Conservation (phyloP, 2,113 vertebrate genomes). For the Seriola quinqueradiata region DNA sequence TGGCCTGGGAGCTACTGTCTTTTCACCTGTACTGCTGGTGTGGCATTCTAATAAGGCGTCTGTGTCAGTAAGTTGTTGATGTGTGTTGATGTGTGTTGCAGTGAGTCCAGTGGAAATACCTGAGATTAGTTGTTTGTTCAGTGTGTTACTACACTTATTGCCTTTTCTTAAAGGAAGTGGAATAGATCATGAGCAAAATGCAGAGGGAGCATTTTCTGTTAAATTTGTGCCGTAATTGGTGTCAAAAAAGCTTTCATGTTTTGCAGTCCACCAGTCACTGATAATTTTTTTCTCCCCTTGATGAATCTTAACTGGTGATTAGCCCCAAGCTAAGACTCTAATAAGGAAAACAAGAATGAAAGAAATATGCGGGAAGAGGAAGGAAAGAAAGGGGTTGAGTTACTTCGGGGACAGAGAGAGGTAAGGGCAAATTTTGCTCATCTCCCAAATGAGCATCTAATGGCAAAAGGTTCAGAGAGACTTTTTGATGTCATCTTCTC, state of each 20-base stretch:
- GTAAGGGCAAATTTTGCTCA: constrained; percentile 40
- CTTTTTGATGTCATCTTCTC: constrained; percentile 47
- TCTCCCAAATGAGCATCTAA: constrained; percentile 49
- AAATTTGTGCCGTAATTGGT: constrained; percentile 37
- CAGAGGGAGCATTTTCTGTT: constrained; percentile 25
- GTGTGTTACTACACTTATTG: constrained; percentile 5
- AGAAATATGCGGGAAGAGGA: constrained; percentile 26
- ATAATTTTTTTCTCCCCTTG: constrained; percentile 39
- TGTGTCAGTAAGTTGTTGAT: constrained; percentile 27
- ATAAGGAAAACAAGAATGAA: constrained; percentile 37
- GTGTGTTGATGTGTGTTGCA: no score
- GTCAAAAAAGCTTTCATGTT: constrained; percentile 47
- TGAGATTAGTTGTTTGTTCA: constrained; percentile 2
- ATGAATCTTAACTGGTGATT: constrained; percentile 46
- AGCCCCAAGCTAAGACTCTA: constrained; percentile 43
- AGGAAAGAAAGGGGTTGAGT: constrained; percentile 20
- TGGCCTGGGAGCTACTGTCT: constrained; percentile 34
- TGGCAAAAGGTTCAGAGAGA: constrained; percentile 40
- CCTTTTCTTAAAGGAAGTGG: constrained; percentile 19
- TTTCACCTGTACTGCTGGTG: constrained; percentile 47
- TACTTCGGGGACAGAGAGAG: constrained; percentile 46
- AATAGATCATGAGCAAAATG: constrained; percentile 13
- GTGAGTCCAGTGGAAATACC: background rate
- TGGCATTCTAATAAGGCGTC: constrained; percentile 53
- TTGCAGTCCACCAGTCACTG: constrained; percentile 30